A percentile compares a stretch with the other conserved stretches of the same genome.
Conservation (phyloP, 1,140 invertebrate species). For the Papilio helenus region DNA sequence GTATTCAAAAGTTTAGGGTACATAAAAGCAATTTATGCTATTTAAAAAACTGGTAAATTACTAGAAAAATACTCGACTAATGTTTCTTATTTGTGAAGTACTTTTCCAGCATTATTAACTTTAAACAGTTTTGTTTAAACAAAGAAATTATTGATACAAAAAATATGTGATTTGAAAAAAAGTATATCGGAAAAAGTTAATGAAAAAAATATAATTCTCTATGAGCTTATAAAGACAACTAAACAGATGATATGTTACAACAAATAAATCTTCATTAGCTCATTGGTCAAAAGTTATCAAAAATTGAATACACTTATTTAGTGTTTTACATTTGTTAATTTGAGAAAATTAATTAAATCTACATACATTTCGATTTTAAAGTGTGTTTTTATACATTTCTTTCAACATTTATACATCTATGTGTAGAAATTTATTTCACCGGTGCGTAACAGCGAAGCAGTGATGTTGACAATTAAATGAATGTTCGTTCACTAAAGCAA, state of each 20-base stretch:
- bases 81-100: background rate
- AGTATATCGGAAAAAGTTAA: slow-evolving; percentile 18
- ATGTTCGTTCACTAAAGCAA: background rate
- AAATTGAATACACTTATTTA: background rate
- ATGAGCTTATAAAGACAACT: slow-evolving; percentile 46
- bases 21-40: background rate
- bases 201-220: slow-evolving; percentile 44
- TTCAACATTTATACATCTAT: slow-evolving; percentile 49
- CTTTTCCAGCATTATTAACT: background rate
- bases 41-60: background rate
- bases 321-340: background rate
- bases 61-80: background rate
- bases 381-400: slow-evolving; percentile 10
- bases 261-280: background rate
- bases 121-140: background rate
- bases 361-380: slow-evolving; percentile 25
- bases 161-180: background rate
- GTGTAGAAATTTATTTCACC: slow-evolving; percentile 75
- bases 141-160: slow-evolving; percentile 7
- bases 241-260: background rate
- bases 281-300: background rate
- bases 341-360: slow-evolving; percentile 22
- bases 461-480: background rate
- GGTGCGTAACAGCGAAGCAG: slow-evolving; percentile 39
- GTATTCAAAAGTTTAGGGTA: background rate